Conservation (phyloP, 1,140 invertebrate species). For the Bombus sylvicola region DNA sequence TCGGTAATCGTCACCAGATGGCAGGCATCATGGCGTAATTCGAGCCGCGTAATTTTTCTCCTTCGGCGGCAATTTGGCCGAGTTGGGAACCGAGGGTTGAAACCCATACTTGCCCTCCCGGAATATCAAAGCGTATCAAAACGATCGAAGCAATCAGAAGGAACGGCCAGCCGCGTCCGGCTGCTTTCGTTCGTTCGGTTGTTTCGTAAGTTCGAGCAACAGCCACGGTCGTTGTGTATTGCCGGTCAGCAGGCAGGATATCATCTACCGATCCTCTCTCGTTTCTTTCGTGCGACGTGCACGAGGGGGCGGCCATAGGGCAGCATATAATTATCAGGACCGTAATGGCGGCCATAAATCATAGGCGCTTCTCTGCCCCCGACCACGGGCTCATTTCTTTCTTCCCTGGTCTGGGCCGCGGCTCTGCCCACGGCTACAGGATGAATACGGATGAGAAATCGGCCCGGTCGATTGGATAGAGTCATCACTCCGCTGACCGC, state of each 20-base stretch:
- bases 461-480: constrained; percentile 81
- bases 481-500: constrained; percentile 75
- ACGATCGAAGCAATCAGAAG: constrained; percentile 74
- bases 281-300: constrained; percentile 64
- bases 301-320: constrained; percentile 77
- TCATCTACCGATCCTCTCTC: constrained; percentile 74
- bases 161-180: constrained; percentile 68
- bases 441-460: constrained; percentile 81
- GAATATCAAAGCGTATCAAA: constrained; percentile 71
- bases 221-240: constrained; percentile 39
- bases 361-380: constrained; percentile 82
- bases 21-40: constrained; percentile 17
- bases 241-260: constrained; percentile 76
- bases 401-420: constrained; percentile 63
- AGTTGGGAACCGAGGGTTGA: constrained; percentile 12
- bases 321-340: constrained; percentile 82
- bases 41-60: constrained; percentile 38
- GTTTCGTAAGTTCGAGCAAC: constrained; percentile 7
- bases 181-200: constrained; percentile 9
- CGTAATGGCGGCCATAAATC: constrained; percentile 82
- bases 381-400: constrained; percentile 65
- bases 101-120: constrained; percentile 39
- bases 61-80: constrained; percentile 15
- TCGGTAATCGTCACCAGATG: constrained; percentile 47
- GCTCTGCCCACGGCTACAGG: constrained; percentile 75